A percentile compares a stretch with the other conserved stretches of the same genome.
Conservation (phyloP, 2,797 vertebrate species). For the Periophthalmus magnuspinnatus region DNA sequence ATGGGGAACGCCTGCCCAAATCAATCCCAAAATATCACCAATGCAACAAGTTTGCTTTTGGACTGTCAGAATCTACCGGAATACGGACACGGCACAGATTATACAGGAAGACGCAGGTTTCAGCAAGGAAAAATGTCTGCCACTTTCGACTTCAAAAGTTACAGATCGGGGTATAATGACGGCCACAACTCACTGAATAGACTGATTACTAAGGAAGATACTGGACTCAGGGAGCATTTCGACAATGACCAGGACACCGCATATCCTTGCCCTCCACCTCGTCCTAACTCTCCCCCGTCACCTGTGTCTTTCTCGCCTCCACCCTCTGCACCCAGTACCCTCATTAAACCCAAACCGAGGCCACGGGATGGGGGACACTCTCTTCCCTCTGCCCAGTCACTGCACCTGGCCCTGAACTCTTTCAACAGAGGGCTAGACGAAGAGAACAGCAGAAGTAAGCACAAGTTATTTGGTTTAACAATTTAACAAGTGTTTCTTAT, state of each 20-base stretch:
- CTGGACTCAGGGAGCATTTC: conserved; percentile 52
- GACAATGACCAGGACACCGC: conserved; percentile 62
- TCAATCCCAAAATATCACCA: conserved; percentile 65
- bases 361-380: conserved; percentile 76
- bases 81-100: conserved; percentile 74
- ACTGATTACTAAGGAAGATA: conserved; percentile 74
- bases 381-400: conserved; percentile 80
- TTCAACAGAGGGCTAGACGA: conserved; percentile 82
- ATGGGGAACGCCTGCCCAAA: conserved; percentile 56
- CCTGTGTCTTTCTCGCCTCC: conserved; percentile 78
- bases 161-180: conserved; percentile 68
- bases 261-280: conserved; percentile 69
- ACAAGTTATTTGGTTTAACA: not conserved
- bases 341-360: conserved; percentile 78
- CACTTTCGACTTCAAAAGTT: conserved; percentile 79
- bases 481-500: not conserved
- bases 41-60: conserved; percentile 68
- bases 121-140: conserved; percentile 83
- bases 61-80: conserved; percentile 80
- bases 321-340: conserved; percentile 74
- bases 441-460: conserved; percentile 79
- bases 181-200: conserved; percentile 76
- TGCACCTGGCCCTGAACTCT: conserved; percentile 84
- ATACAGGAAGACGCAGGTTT: conserved; percentile 73
- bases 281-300: conserved; percentile 69